A percentile compares a stretch with the other conserved stretches of the same genome.
Evolutionary conservation across 2,797 vertebrate species (phyloP).

Genomic region (Coregonus sp.): DNA sequence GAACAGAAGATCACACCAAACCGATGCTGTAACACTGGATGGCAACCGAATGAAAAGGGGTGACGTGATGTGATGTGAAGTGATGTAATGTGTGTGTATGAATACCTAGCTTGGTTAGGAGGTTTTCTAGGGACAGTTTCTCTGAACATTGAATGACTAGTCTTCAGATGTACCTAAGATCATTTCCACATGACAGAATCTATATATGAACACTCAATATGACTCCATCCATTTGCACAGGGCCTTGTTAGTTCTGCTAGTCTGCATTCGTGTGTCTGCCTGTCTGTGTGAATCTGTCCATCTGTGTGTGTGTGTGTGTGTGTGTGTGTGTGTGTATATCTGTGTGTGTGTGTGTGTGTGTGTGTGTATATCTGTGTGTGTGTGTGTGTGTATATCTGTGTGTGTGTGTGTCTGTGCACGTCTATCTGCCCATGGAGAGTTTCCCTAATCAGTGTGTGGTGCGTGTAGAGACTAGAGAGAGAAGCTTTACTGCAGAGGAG

Average conservation of each 20-base stretch:
- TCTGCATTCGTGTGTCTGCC: slow-evolving; percentile 38
- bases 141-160: neutral
- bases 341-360: no score
- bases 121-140: neutral
- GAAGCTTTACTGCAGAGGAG: slow-evolving; percentile 22
- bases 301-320: slow-evolving; percentile 18
- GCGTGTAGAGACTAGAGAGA: slow-evolving; percentile 54
- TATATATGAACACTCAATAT: neutral
- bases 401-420: neutral
- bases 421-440: slow-evolving; percentile 37
- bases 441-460: slow-evolving; percentile 62
- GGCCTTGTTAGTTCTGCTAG: slow-evolving; percentile 16
- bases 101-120: neutral
- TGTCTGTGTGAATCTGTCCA: slow-evolving; percentile 2
- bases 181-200: neutral
- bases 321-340: neutral
- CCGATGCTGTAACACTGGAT: neutral
- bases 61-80: no score
- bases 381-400: neutral
- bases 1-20: neutral
- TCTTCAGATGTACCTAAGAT: neutral
- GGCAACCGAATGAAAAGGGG: neutral
- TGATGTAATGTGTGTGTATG: neutral
- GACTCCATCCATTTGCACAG: neutral
- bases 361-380: no score